Conservation (phyloP, 2,888 invertebrate genomes). For the Andrena praecox region DNA sequence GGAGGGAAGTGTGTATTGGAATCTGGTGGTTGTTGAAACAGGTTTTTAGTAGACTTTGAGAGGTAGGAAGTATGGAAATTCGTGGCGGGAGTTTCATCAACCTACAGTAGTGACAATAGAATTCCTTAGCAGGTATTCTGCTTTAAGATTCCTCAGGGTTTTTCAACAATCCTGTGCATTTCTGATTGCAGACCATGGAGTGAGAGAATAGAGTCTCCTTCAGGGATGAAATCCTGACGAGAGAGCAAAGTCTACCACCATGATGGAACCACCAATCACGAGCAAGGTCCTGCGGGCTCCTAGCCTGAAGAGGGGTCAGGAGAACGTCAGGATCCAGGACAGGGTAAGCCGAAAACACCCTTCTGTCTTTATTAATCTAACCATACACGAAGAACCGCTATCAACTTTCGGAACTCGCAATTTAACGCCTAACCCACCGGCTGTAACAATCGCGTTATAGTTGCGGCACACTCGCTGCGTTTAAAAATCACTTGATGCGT, state of each 20-base stretch:
- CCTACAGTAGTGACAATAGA: background rate
- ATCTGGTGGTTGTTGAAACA: no score
- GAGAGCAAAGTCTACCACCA: conserved; percentile 59
- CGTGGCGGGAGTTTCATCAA: no score
- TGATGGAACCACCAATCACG: conserved; percentile 85
- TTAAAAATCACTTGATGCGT: no score
- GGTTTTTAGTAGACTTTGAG: no score
- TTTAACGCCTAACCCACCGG: no score
- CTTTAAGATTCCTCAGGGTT: background rate
- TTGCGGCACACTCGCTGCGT: no score
- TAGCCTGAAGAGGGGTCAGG: conserved; percentile 91
- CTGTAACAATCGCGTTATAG: no score
- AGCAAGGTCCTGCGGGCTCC: conserved; percentile 91
- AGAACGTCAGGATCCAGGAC: conserved; percentile 91
- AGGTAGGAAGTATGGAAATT: no score
- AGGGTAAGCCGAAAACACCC: conserved; percentile 87
- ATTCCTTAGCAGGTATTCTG: background rate
- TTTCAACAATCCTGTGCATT: background rate
- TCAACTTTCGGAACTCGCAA: no score
- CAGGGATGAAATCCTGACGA: conserved; percentile 79
- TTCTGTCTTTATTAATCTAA: background rate
- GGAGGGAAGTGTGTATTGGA: no score
- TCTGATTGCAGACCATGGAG: conserved; percentile 70
- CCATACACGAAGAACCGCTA: background rate
- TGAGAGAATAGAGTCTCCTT: conserved; percentile 53